phyloP scores from a whole-genome alignment of 23 tunicate genomes.

The Trididemnum nubilum region DNA sequence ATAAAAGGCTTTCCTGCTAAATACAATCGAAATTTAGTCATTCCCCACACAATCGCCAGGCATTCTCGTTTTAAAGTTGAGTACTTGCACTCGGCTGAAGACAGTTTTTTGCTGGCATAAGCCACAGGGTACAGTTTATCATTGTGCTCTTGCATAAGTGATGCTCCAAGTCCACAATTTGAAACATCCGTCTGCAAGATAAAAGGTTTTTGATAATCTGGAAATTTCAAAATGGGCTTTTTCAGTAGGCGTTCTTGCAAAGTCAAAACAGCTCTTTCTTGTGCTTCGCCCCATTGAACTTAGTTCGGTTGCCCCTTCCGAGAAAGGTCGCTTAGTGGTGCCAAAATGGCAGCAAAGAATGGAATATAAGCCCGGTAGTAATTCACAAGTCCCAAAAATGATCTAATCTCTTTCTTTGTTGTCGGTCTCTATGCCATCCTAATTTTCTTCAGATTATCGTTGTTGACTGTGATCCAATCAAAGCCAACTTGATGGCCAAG shows the following conservation, averaged over 20 bases:
- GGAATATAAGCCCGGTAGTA: constrained; percentile 1
- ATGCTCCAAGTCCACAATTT: background rate
- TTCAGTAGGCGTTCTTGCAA: background rate
- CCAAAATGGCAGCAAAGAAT: background rate
- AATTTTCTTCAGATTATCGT: background rate
- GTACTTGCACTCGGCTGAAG: constrained; percentile 20
- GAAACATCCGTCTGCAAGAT: background rate
- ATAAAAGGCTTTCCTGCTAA: constrained; percentile 9
- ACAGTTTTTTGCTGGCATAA: constrained; percentile 33
- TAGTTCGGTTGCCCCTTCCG: constrained; percentile 36
- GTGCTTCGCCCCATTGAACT: constrained; percentile 21
- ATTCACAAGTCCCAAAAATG: background rate
- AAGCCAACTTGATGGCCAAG: background rate
- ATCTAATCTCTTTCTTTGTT: background rate
- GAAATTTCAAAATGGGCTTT: background rate
- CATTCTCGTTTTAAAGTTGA: constrained; percentile 40
- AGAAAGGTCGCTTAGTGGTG: constrained; percentile 26
- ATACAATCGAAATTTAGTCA: constrained; percentile 17
- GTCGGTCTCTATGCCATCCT: background rate
- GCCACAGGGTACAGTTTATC: constrained; percentile 8
- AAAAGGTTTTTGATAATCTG: background rate
- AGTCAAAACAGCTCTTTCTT: constrained; percentile 21
- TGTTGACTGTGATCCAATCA: background rate
- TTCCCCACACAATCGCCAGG: constrained; percentile 38
- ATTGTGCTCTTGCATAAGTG: constrained; percentile 11